A percentile compares a stretch with the other conserved stretches of the same genome.
phyloP scores from a whole-genome alignment of 2,113 vertebrate species.

The Dendrocopos noguchii region DNA sequence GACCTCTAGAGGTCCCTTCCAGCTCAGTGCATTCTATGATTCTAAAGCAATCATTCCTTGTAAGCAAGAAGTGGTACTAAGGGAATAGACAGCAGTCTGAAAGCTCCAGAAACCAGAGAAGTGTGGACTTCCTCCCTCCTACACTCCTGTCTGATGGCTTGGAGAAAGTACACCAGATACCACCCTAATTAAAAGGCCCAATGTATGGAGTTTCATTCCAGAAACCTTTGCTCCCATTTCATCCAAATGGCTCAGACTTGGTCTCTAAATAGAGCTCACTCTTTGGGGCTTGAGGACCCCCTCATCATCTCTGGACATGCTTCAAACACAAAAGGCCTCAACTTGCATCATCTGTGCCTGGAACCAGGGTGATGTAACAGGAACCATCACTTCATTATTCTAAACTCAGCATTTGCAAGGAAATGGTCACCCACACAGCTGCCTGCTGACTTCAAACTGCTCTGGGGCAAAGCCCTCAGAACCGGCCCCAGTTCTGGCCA shows the following conservation, averaged over 20 bases:
- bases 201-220: not conserved
- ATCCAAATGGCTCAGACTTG: not conserved
- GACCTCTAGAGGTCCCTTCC: too few species aligned
- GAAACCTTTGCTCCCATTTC: not conserved
- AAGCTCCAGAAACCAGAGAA: not conserved
- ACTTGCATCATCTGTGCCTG: not conserved
- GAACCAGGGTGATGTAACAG: not conserved
- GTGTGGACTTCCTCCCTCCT: not conserved
- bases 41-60: not conserved
- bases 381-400: not conserved
- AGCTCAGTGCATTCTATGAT: too few species aligned
- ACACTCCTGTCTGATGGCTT: not conserved
- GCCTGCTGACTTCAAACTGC: not conserved
- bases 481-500: not conserved
- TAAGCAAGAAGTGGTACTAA: not conserved
- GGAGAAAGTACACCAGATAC: not conserved
- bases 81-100: not conserved
- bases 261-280: not conserved
- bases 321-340: not conserved
- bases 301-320: not conserved
- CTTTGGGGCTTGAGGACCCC: not conserved
- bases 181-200: not conserved
- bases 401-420: not conserved
- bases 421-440: not conserved
- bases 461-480: not conserved